Conservation (phyloP, 2,797 vertebrate species). For the Ciconia nigra region DNA sequence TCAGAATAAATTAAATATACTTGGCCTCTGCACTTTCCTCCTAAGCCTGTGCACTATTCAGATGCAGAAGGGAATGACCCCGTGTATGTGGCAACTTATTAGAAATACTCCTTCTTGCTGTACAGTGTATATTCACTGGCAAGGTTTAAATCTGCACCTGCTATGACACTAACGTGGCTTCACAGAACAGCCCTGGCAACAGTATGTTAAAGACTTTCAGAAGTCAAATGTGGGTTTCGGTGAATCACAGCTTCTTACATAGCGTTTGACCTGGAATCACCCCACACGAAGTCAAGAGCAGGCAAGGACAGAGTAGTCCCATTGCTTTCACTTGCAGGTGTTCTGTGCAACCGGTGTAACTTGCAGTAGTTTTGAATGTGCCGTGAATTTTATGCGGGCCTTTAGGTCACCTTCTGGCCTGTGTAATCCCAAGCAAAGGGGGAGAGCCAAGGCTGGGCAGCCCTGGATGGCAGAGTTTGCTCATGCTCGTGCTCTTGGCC, state of each 20-base stretch:
- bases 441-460: not conserved
- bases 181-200: not conserved
- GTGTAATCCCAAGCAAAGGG: not conserved
- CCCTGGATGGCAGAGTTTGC: not conserved
- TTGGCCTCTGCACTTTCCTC: not conserved
- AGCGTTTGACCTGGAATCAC: not conserved
- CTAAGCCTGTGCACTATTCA: not conserved
- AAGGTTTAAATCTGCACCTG: not conserved
- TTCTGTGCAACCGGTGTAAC: not conserved
- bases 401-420: not conserved
- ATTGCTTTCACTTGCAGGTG: not conserved
- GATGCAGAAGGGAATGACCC: not conserved
- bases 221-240: not conserved
- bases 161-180: accelerated
- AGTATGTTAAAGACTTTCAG: not conserved
- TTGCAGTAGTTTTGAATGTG: too few relatives aligned
- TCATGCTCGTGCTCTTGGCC: not conserved
- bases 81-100: not conserved
- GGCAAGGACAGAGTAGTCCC: not conserved
- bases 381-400: not conserved
- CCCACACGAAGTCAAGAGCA: not conserved
- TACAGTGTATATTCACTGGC: not conserved
- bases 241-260: not conserved
- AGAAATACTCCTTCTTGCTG: not conserved
- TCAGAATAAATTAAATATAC: not conserved